phyloP scores from a whole-genome alignment of 1,140 invertebrate species.

The Zaprionus ghesquierei region DNA sequence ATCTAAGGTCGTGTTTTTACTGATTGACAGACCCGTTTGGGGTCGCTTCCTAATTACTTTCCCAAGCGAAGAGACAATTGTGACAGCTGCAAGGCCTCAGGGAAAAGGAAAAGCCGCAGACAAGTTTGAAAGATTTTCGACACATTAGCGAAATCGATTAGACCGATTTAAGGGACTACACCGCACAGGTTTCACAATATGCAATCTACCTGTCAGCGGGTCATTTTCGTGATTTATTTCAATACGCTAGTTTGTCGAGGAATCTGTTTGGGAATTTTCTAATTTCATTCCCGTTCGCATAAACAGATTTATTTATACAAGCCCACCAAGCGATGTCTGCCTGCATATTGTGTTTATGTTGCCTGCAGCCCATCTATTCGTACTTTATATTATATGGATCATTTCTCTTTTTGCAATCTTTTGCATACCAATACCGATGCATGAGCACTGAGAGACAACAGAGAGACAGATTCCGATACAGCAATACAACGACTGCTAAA shows the following conservation, averaged over 20 bases:
- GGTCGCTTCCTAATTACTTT: conserved; percentile 73
- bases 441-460: not conserved
- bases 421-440: conserved; percentile 61
- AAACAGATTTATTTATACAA: conserved; percentile 77
- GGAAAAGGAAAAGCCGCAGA: conserved; percentile 9
- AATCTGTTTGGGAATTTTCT: conserved; percentile 68
- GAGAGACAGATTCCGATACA: not conserved
- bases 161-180: not conserved
- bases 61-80: conserved; percentile 12
- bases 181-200: conserved; percentile 34
- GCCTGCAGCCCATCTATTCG: conserved; percentile 56
- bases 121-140: not conserved
- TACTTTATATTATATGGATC: conserved; percentile 63
- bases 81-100: conserved; percentile 29
- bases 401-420: conserved; percentile 63
- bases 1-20: conserved; percentile 47
- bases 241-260: conserved; percentile 16
- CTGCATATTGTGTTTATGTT: conserved; percentile 77
- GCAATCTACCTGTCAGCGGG: conserved; percentile 49
- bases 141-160: not conserved
- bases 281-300: conserved; percentile 58
- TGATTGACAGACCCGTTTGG: conserved; percentile 56
- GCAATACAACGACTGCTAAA: conserved; percentile 2
- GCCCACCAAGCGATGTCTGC: conserved; percentile 30
- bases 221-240: conserved; percentile 65